A percentile compares a stretch with the other conserved stretches of the same genome.
phyloP scores from a whole-genome alignment of 2,113 vertebrate species.

The Climacteris rufus region DNA sequence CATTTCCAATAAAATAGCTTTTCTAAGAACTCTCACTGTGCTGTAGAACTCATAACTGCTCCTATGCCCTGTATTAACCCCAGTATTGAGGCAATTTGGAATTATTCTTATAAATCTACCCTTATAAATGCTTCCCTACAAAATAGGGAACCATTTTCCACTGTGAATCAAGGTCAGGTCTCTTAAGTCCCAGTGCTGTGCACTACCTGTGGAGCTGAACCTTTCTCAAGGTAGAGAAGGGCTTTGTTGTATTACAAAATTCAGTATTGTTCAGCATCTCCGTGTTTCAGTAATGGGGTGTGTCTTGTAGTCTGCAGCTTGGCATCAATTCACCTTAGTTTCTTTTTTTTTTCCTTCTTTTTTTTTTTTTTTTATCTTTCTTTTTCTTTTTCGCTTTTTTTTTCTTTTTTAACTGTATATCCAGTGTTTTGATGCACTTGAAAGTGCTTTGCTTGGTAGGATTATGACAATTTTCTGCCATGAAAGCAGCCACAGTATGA shows the following conservation, averaged over 20 bases:
- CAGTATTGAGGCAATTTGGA: background rate
- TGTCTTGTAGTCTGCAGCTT: background rate
- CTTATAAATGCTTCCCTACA: background rate
- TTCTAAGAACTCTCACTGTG: background rate
- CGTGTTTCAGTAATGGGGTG: background rate
- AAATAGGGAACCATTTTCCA: background rate
- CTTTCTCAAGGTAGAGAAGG: background rate
- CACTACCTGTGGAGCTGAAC: background rate
- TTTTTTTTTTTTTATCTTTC: no score
- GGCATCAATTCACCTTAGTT: background rate
- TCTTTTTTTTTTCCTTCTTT: no score
- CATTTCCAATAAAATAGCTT: background rate
- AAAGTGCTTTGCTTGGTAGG: background rate
- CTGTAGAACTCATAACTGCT: background rate
- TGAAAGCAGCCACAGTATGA: background rate
- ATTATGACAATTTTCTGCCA: background rate
- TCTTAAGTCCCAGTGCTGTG: background rate
- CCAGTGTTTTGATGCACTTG: background rate
- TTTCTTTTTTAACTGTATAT: background rate
- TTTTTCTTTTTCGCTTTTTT: no score
- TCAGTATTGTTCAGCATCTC: background rate
- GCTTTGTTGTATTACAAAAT: background rate
- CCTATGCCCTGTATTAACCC: background rate
- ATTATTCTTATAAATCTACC: background rate
- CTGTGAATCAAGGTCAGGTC: background rate